Percentiles rank a stretch among this genome's conserved stretches.
Evolutionary conservation across 2,797 vertebrate genomes (phyloP).

Genomic region (Zalophus californianus): DNA sequence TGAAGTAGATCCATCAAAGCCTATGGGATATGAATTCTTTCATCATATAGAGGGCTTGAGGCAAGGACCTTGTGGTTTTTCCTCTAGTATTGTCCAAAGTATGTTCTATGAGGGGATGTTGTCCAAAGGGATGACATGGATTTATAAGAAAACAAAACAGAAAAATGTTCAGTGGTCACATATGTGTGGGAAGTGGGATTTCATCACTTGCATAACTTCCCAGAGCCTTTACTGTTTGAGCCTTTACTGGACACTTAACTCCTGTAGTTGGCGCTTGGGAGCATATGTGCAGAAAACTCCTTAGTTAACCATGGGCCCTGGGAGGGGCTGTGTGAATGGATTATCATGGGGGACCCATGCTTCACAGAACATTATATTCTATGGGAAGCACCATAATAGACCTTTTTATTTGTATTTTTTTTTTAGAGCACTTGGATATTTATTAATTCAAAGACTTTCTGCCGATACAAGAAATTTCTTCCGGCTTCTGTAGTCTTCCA

Average conservation of each 20-base stretch:
- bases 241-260: neutral
- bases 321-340: neutral
- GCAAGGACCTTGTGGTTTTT: slow-evolving; percentile 82
- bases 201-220: neutral
- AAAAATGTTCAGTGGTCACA: neutral
- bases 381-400: neutral
- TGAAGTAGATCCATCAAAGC: slow-evolving; percentile 91
- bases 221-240: neutral
- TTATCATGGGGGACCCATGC: fast-evolving
- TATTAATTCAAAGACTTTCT: neutral
- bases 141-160: neutral
- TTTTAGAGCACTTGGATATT: neutral
- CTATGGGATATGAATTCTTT: slow-evolving; percentile 91
- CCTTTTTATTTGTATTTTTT: neutral
- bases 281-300: neutral
- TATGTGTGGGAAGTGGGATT: neutral
- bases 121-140: neutral
- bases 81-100: neutral
- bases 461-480: neutral
- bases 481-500: neutral
- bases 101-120: neutral
- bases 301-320: neutral
- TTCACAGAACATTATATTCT: neutral
- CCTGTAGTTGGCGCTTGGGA: neutral
- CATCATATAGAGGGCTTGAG: slow-evolving; percentile 91